Percentiles rank a stretch among this genome's conserved stretches.
phyloP scores from a whole-genome alignment of 2,888 invertebrate species.

The Eupithecia exiguata region DNA sequence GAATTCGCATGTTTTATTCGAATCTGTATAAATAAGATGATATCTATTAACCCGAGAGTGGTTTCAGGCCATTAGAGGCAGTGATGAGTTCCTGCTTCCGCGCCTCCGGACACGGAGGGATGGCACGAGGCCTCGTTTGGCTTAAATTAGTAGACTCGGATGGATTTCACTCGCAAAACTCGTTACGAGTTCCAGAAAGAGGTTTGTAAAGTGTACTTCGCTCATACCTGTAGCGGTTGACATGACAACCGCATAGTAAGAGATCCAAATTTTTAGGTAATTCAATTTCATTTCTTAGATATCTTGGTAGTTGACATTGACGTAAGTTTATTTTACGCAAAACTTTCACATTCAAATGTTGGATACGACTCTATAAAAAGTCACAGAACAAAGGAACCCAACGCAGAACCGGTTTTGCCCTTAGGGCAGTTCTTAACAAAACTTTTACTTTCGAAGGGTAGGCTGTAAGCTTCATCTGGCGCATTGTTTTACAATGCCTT shows the following conservation, averaged over 20 bases:
- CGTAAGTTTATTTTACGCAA: not conserved
- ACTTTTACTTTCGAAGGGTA: constrained; percentile 70
- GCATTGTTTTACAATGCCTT: constrained; percentile 77
- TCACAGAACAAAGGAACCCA: constrained; percentile 59
- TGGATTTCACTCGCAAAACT: constrained; percentile 57
- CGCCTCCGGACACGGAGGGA: constrained; percentile 72
- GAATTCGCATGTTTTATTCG: constrained; percentile 53
- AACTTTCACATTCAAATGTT: constrained; percentile 22
- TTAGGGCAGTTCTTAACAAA: constrained; percentile 70
- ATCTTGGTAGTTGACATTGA: not conserved
- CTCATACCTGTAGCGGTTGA: not conserved
- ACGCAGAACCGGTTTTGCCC: constrained; percentile 61
- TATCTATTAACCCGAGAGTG: constrained; percentile 69
- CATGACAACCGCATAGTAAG: not conserved
- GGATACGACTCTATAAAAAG: constrained; percentile 32
- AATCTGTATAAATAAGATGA: constrained; percentile 64
- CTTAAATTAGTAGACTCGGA: constrained; percentile 68
- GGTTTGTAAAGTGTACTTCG: not conserved
- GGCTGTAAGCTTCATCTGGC: constrained; percentile 65
- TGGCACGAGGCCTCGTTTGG: constrained; percentile 70
- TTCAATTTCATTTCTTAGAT: not conserved
- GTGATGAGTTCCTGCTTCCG: constrained; percentile 74
- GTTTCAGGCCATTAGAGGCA: constrained; percentile 72
- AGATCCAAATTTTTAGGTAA: not conserved
- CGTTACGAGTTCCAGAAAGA: constrained; percentile 31